phyloP scores from a whole-genome alignment of 2,888 invertebrate species.

The Suillia variegata region DNA sequence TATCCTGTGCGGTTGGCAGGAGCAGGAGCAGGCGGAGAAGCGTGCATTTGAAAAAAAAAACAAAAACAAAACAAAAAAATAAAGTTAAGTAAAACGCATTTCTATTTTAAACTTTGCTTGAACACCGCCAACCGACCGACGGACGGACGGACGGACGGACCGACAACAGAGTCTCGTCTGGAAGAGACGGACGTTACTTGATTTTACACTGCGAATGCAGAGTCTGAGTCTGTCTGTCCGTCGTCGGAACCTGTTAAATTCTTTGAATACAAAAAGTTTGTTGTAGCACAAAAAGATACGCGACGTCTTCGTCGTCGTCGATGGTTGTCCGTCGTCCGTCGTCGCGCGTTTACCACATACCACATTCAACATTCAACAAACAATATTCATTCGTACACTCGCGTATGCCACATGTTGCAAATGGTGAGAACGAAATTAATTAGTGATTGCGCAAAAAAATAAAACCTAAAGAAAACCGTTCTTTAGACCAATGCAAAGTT shows the following conservation, averaged over 20 bases:
- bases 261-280: background rate
- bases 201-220: background rate
- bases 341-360: no score
- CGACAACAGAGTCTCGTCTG: background rate
- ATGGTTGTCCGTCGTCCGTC: no score
- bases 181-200: background rate
- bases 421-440: conserved; percentile 52
- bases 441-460: conserved; percentile 32
- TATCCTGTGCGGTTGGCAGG: conserved; percentile 11
- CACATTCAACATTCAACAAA: no score
- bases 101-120: conserved; percentile 13
- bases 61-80: background rate
- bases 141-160: no score
- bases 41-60: no score
- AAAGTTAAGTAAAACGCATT: background rate
- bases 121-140: no score
- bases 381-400: no score
- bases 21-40: no score
- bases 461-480: no score
- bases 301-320: no score
- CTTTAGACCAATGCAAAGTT: conserved; percentile 47
- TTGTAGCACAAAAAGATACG: background rate
- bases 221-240: no score
- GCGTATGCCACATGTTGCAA: conserved; percentile 51
- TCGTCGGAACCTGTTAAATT: conserved; percentile 9